Percentiles rank a stretch among this genome's conserved stretches.
These are phyloP conservation scores for Shinisaurus crocodilurus DNA, from an alignment of 2,113 vertebrate species.

Conservation along the genomic window DNA sequence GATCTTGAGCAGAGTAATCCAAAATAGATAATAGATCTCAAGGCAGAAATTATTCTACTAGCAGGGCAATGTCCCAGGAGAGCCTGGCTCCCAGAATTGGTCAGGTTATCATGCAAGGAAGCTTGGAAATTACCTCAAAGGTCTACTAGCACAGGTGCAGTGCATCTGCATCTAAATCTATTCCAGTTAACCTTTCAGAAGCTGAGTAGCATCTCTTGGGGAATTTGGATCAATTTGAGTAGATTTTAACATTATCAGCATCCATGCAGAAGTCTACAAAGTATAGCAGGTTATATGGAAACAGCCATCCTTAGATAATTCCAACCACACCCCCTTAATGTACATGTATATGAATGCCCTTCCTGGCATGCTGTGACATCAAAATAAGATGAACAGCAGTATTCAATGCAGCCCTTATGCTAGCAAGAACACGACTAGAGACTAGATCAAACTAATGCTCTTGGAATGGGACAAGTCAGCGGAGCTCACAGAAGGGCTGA, in stretches of 20 bases:
- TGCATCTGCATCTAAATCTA: not conserved
- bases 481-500: no score
- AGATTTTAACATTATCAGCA: not conserved
- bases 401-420: no score
- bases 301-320: not conserved
- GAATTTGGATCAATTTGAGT: not conserved
- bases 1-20: not conserved
- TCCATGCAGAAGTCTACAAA: not conserved
- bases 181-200: not conserved
- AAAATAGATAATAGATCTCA: not conserved
- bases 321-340: not conserved
- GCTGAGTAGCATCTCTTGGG: not conserved
- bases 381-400: not conserved
- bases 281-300: not conserved
- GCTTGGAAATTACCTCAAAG: not conserved
- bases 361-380: not conserved
- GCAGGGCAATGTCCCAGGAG: not conserved
- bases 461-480: no score
- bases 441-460: no score
- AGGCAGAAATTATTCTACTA: not conserved
- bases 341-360: not conserved
- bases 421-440: no score
- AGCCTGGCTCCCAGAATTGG: not conserved
- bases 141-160: not conserved
- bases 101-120: not conserved